Evolutionary conservation across 1,140 invertebrate genomes (phyloP).

Genomic region (Bombus impatiens): DNA sequence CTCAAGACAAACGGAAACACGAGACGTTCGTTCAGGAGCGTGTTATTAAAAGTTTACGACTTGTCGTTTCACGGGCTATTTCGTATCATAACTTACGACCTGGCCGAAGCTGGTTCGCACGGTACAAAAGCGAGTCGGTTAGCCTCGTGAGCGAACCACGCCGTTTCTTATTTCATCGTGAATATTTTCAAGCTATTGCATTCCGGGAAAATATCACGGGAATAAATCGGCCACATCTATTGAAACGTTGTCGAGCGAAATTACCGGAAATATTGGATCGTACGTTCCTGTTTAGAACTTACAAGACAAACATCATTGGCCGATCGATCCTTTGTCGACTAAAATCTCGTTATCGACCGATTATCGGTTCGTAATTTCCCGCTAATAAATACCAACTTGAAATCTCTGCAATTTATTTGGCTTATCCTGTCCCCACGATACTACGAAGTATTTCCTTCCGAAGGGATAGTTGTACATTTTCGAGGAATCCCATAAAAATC

Average conservation of each 20-base stretch:
- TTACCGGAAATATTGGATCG: conserved; percentile 16
- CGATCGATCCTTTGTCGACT: background rate
- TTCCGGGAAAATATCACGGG: background rate
- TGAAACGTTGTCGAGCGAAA: conserved; percentile 11
- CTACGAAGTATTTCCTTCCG: background rate
- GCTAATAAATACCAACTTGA: background rate
- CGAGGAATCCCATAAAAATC: background rate
- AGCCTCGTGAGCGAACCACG: background rate
- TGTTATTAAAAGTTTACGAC: conserved; percentile 33
- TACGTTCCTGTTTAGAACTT: conserved; percentile 1
- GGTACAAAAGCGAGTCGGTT: background rate
- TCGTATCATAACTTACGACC: conserved; percentile 5
- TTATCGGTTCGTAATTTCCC: no score
- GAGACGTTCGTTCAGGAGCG: background rate
- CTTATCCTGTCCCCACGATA: background rate
- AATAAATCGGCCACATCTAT: conserved; percentile 28
- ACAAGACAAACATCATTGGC: background rate
- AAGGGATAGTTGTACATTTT: background rate
- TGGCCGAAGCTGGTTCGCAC: background rate
- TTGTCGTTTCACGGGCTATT: conserved; percentile 19
- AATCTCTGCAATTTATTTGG: background rate
- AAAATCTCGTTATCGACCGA: background rate
- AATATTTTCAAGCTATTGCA: conserved; percentile 20
- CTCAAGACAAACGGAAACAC: conserved; percentile 6
- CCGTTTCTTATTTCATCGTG: conserved; percentile 34